Evolutionary conservation across 2,797 vertebrate species (phyloP).

Genomic region (Sandelia bainsii): DNA sequence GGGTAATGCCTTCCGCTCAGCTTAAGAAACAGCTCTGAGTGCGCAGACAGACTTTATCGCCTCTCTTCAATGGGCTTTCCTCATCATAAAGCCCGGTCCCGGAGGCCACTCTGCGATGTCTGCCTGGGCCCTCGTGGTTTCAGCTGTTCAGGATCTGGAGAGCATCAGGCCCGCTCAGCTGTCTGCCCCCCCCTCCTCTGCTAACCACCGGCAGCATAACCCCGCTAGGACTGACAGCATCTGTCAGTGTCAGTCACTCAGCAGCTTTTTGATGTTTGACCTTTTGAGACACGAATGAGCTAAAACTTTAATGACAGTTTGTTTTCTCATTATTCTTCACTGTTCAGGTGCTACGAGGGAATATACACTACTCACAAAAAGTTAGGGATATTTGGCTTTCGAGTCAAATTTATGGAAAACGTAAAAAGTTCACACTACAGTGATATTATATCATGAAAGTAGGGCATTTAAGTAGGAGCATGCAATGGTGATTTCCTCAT

Average conservation of each 20-base stretch:
- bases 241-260: conserved; percentile 78
- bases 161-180: conserved; percentile 73
- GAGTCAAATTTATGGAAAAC: no score
- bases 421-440: no score
- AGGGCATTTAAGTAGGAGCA: no score
- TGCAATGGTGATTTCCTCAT: no score
- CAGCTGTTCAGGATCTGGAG: conserved; percentile 77
- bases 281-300: conserved; percentile 53
- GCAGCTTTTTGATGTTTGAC: conserved; percentile 75
- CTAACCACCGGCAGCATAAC: conserved; percentile 58
- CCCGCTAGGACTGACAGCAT: conserved; percentile 70
- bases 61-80: conserved; percentile 48
- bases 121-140: conserved; percentile 56
- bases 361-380: no score
- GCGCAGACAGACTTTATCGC: conserved; percentile 52
- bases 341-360: conserved; percentile 21
- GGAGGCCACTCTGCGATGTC: conserved; percentile 40
- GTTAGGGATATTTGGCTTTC: no score
- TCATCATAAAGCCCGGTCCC: conserved; percentile 57
- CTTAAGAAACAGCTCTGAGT: conserved; percentile 59
- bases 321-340: conserved; percentile 47
- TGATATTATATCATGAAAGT: no score
- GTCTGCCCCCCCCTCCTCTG: conserved; percentile 48
- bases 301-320: conserved; percentile 52
- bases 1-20: conserved; percentile 60